Evolutionary conservation across 2,113 vertebrate species (phyloP), one percentile per base, ranked within the genome.

Genomic region (Piprites chloris): DNA sequence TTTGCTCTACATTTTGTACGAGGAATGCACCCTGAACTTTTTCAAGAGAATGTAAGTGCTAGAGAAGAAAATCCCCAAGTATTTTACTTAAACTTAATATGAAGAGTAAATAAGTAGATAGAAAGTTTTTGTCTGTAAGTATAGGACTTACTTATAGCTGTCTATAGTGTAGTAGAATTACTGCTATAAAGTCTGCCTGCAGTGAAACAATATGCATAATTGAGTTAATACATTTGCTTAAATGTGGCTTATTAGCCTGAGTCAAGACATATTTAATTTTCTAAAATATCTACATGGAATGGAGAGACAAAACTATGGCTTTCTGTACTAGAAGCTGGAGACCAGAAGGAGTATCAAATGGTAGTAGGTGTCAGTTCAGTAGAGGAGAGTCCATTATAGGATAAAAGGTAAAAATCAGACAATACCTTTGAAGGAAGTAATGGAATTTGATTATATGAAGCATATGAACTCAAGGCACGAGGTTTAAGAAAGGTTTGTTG

Each of bases 1-100:
- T 99, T 99, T 72, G 99, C 99, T 32, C 89, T 99, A 76, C 99
- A 99, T 98, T 99, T 99, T 98, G 99, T 99, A 89, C 98, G 98
- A 96, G 99, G 99, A 74, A 99, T 99, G 98, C 97, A 99, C 87
- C 98, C 99, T 61, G 98, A 99, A 68, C 98, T 99, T 90, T 99
- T 99, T 94, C 98, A 99, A 96, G 99, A 99, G 83, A 99, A 98
- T 53, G 99, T 99, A 97, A 98, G 99, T 98, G 24, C 7, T 69
- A 56, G 37, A 65, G 49, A 28, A 32, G n/a, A 87, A 82, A 74
- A 81, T 71, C 1, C 4, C 2, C 5, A 46, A 65, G 14, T 76
- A 30, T 63, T 90, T 94, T 91, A 58, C 11, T 71, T 59, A 35
- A 62, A 78, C 16, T 39, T 78, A 81, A 73, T 63, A 10, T 13